Percentiles rank a stretch among this genome's conserved stretches.
Evolutionary conservation across 2,888 invertebrate genomes (phyloP).

Genomic region (Ptilodon capucinus): DNA sequence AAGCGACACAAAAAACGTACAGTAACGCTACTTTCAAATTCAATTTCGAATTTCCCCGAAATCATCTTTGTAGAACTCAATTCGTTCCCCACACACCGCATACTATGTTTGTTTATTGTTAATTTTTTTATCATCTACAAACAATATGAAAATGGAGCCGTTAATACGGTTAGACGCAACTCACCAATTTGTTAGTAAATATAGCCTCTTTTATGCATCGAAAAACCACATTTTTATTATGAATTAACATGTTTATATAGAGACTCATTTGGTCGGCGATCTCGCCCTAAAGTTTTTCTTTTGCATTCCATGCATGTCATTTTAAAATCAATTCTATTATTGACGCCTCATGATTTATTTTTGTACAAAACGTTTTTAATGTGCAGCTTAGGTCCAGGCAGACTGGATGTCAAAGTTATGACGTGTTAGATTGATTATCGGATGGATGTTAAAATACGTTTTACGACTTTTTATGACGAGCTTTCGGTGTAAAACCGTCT

Average conservation of each 20-base stretch:
- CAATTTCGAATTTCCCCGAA: conserved; percentile 10
- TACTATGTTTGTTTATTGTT: conserved; percentile 4
- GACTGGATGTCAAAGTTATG: conserved; percentile 82
- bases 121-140: conserved; percentile 47
- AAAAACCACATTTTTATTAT: conserved; percentile 71
- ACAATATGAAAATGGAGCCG: conserved; percentile 48
- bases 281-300: conserved; percentile 61
- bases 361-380: conserved; percentile 29
- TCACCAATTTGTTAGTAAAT: conserved; percentile 74
- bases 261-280: conserved; percentile 73
- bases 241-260: conserved; percentile 80
- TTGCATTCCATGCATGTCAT: conserved; percentile 36
- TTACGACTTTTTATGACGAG: conserved; percentile 79
- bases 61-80: conserved; percentile 6
- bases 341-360: conserved; percentile 31
- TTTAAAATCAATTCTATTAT: conserved; percentile 34
- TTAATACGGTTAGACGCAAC: conserved; percentile 57
- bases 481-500: conserved; percentile 68
- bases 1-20: conserved; percentile 15
- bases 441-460: conserved; percentile 83
- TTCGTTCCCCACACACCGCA: neutral
- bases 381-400: conserved; percentile 63
- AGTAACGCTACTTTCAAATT: conserved; percentile 21
- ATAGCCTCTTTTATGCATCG: conserved; percentile 55
- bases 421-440: conserved; percentile 84